phyloP scores from a whole-genome alignment of 2,888 invertebrate species.

The Apamea anceps region DNA sequence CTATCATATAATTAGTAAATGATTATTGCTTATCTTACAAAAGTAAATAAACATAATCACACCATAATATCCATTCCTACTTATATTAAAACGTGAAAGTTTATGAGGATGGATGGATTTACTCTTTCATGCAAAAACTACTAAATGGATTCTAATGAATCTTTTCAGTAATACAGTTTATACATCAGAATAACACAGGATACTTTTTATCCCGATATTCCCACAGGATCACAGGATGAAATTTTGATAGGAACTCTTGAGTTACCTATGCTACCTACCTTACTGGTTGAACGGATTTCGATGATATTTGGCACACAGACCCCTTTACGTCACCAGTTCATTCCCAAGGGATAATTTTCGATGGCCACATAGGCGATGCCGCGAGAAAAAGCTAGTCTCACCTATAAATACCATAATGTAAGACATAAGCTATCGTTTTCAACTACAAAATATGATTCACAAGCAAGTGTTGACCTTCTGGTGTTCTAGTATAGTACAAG shows the following conservation, averaged over 20 bases:
- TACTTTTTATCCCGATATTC: too few relatives aligned
- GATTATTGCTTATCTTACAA: not conserved
- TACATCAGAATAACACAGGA: too few relatives aligned
- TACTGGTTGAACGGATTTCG: not conserved
- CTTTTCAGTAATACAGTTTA: too few relatives aligned
- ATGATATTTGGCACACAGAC: not conserved
- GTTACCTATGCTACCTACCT: not conserved
- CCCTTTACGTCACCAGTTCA: not conserved
- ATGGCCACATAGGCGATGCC: not conserved
- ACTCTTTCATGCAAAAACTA: too few relatives aligned
- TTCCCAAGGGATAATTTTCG: not conserved
- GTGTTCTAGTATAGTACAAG: constrained; percentile 38
- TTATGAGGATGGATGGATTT: too few relatives aligned
- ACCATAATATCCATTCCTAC: not conserved
- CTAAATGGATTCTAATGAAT: too few relatives aligned
- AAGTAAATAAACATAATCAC: not conserved
- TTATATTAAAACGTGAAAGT: too few relatives aligned
- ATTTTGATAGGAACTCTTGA: not conserved
- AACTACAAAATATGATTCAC: constrained; percentile 1
- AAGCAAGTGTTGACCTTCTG: constrained; percentile 42
- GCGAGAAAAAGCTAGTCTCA: too few relatives aligned
- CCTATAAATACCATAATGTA: not conserved
- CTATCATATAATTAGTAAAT: not conserved
- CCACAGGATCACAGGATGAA: too few relatives aligned
- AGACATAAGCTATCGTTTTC: not conserved